A percentile compares a stretch with the other conserved stretches of the same genome.
These are phyloP conservation scores for Pardalotus punctatus DNA, from an alignment of 2,113 vertebrate species.

Conservation along the genomic window DNA sequence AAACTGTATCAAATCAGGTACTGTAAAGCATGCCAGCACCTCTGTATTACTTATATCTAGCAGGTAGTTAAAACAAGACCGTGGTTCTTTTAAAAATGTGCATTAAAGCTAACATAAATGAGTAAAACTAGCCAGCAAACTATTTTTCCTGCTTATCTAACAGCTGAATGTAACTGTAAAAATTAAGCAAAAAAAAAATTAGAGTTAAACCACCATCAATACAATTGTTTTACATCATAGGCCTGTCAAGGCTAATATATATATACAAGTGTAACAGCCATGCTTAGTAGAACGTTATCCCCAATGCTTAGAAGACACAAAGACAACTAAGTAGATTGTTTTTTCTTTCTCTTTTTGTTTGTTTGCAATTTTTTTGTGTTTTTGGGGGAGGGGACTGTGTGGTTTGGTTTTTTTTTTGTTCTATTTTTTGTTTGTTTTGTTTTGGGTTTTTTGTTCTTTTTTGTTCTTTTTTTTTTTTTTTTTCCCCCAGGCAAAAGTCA, in stretches of 20 bases:
- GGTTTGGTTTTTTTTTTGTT: not conserved
- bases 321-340: conserved; percentile 85
- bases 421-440: not conserved
- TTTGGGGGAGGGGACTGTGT: not conserved
- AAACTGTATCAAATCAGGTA: conserved; percentile 83
- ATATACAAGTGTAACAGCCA: conserved; percentile 97
- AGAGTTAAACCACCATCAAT: conserved; percentile 91
- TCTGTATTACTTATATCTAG: conserved; percentile 85
- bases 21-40: conserved; percentile 94
- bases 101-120: conserved; percentile 92
- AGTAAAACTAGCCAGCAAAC: conserved; percentile 90
- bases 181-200: conserved; percentile 74
- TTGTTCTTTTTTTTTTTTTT: not conserved
- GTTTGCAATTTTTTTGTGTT: conserved; percentile 55
- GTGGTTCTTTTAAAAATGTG: conserved; percentile 83
- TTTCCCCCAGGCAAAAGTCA: conserved; percentile 84
- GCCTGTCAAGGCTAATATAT: conserved; percentile 91
- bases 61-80: conserved; percentile 95
- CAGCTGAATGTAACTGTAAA: conserved; percentile 91
- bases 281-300: conserved; percentile 91
- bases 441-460: not conserved
- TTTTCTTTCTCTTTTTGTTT: conserved; percentile 47
- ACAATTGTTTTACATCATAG: conserved; percentile 97
- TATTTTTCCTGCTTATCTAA: conserved; percentile 88
- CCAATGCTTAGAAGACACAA: conserved; percentile 96